phyloP scores from a whole-genome alignment of 2,888 invertebrate genomes.

The Pyralis farinalis region DNA sequence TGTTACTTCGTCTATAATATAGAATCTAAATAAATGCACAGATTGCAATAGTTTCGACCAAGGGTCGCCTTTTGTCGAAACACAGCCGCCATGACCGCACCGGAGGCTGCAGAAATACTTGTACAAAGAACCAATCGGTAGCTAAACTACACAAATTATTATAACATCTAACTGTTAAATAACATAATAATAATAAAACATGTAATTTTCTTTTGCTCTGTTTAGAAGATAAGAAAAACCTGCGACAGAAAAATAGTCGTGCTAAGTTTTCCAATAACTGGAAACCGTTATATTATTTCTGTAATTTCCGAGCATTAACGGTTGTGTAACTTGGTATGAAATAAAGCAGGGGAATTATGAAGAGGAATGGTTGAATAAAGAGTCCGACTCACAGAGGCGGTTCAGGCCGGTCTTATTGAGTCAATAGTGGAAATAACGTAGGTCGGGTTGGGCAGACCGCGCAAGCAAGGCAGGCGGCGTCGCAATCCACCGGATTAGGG shows the following conservation, averaged over 20 bases:
- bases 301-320: slow-evolving; percentile 9
- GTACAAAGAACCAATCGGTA: too few relatives aligned
- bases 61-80: too few relatives aligned
- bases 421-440: slow-evolving; percentile 60
- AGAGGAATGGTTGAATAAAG: slow-evolving; percentile 15
- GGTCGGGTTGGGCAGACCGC: slow-evolving; percentile 36
- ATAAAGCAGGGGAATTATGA: slow-evolving; percentile 6
- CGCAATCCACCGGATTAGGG: slow-evolving; percentile 71
- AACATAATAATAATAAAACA: too few relatives aligned
- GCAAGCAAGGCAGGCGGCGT: slow-evolving; percentile 37
- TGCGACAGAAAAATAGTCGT: background rate
- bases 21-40: too few relatives aligned
- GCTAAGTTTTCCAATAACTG: background rate
- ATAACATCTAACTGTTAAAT: too few relatives aligned
- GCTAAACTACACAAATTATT: too few relatives aligned
- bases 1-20: too few relatives aligned
- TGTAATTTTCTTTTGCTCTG: too few relatives aligned
- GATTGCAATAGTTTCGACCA: too few relatives aligned
- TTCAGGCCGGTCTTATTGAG: slow-evolving; percentile 36
- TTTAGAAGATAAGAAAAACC: background rate
- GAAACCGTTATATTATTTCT: background rate
- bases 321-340: slow-evolving; percentile 10
- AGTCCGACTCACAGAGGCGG: slow-evolving; percentile 20
- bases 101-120: too few relatives aligned
- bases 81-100: too few relatives aligned